A percentile compares a stretch with the other conserved stretches of the same genome.
These are phyloP conservation scores for Cyclina sinensis DNA, from an alignment of 1,140 invertebrate species.

Conservation along the genomic window DNA sequence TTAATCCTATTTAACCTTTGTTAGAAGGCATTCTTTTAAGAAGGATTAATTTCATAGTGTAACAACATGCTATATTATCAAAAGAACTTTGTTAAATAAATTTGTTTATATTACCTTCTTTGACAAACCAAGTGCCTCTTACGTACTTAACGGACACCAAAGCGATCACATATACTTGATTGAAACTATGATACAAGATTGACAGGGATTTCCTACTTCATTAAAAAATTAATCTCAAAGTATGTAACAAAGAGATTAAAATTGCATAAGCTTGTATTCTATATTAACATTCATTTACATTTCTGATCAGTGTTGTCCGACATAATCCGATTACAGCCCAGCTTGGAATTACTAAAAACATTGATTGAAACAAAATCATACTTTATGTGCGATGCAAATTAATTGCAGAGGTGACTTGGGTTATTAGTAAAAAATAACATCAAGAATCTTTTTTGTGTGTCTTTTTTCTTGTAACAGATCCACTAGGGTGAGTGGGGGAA, in stretches of 20 bases:
- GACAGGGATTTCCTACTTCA: background rate
- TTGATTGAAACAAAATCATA: background rate
- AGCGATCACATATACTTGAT: background rate
- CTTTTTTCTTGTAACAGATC: too few relatives aligned
- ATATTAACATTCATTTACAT: conserved; percentile 12
- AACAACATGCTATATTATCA: background rate
- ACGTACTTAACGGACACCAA: too few relatives aligned
- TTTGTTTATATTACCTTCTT: background rate
- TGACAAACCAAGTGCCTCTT: background rate
- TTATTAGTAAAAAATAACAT: too few relatives aligned
- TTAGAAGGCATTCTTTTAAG: background rate
- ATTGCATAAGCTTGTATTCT: conserved; percentile 7
- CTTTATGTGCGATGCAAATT: background rate
- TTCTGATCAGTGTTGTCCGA: conserved; percentile 17
- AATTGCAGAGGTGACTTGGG: too few relatives aligned
- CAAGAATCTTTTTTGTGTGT: too few relatives aligned
- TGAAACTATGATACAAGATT: background rate
- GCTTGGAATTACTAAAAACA: conserved; percentile 26
- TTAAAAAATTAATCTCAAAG: conserved; percentile 12
- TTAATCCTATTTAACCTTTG: background rate
- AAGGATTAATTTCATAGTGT: background rate
- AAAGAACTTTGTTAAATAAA: background rate
- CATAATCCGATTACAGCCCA: background rate
- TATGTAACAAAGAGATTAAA: conserved; percentile 21
- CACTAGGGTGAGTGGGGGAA: too few relatives aligned